Conservation (phyloP, 2,797 vertebrate genomes). For the Odontamblyopus rebecca region DNA sequence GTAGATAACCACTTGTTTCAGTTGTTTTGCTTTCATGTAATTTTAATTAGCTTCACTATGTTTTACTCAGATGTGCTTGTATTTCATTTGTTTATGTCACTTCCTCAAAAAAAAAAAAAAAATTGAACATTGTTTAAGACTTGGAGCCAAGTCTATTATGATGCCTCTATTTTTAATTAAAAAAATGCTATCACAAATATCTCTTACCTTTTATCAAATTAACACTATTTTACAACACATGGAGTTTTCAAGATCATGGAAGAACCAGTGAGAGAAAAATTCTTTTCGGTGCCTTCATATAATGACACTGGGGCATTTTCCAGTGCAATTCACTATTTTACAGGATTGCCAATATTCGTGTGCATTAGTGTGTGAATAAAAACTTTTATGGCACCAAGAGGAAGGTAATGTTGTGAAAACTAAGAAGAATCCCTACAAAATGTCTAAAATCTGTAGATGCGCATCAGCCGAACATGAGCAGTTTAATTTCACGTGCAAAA, state of each 20-base stretch:
- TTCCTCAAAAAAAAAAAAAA: no score
- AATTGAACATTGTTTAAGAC: neutral
- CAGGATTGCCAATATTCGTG: no score
- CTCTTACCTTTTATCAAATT: neutral
- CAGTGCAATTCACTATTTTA: no score
- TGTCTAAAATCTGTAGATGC: no score
- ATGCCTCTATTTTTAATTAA: neutral
- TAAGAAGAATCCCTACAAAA: no score
- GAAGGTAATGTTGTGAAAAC: no score
- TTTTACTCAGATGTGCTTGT: neutral
- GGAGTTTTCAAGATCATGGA: neutral
- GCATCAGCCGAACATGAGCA: no score
- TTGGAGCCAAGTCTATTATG: neutral
- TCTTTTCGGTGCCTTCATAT: no score
- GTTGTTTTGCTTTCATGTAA: neutral
- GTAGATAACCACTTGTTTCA: slow-evolving; percentile 6
- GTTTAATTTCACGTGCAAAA: no score
- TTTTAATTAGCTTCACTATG: neutral
- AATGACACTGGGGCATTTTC: no score
- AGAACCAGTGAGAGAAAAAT: neutral
- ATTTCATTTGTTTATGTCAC: neutral
- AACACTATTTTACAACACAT: neutral
- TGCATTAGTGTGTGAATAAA: no score
- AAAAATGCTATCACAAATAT: slow-evolving; percentile 1
- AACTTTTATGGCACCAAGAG: no score